These are phyloP conservation scores for Rapana venosa DNA, from an alignment of 2,888 invertebrate species.

Conservation along the genomic window DNA sequence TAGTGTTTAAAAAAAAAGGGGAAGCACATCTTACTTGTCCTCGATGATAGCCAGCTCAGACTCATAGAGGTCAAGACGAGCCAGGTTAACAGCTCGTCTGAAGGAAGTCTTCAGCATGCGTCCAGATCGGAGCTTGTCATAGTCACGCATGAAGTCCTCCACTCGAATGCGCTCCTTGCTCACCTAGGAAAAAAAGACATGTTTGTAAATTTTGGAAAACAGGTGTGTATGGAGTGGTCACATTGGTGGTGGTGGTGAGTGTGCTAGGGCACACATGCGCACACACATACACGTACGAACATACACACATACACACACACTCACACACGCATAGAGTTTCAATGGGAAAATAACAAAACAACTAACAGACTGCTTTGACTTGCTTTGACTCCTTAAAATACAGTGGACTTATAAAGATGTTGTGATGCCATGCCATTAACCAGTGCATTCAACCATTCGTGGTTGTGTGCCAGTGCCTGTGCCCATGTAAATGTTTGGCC, in stretches of 20 bases:
- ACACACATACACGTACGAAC: no score
- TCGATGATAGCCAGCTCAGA: conserved; percentile 76
- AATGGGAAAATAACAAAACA: no score
- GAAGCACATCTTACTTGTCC: conserved; percentile 69
- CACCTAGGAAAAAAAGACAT: conserved; percentile 64
- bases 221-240: background rate
- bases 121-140: conserved; percentile 78
- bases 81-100: conserved; percentile 76
- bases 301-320: no score
- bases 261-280: no score
- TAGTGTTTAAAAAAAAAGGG: background rate
- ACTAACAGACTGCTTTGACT: no score
- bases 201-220: background rate
- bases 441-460: no score
- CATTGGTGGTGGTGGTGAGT: background rate
- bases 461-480: no score
- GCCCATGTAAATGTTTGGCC: no score
- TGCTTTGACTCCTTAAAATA: no score
- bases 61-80: conserved; percentile 74
- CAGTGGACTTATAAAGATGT: no score
- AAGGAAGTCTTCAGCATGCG: conserved; percentile 76
- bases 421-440: no score
- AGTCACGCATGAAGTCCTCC: conserved; percentile 77
- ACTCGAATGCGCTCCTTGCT: conserved; percentile 75
- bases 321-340: no score